Base-by-base conservation (phyloP, 2,113 vertebrate genomes). In the Halichoerus grypus region DNA sequence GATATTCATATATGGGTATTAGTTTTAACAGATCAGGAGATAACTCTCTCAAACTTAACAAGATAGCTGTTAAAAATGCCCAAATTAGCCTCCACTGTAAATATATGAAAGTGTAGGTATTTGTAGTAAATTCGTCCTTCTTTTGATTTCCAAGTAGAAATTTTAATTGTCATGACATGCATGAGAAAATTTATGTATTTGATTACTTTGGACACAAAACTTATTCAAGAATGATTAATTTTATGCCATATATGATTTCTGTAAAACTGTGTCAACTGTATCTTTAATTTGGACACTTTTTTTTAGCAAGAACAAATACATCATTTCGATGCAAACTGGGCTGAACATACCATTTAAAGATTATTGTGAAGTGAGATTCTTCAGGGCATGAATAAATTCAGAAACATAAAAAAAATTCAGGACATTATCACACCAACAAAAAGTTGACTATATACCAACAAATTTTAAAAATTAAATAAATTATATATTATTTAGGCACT, bases 101-200 rank as follows among this genome's bases (percentile, higher is more conserved):
- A 85, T 36, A 92, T 16, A 28, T 76, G 19, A 80, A 85, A 71
- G 2, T 67, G 15, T 67, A 81, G 4, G 5, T 33, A 51, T 82
- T 96, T 86, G 31, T 87, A 77, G 16, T 87, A 36, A 12, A 88
- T 88, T 84, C 19, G 69, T 13, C 31, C 28, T 69, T 84, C 22
- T 85, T 14, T 69, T 46, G 0, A 77, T 83, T 80, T 84, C 33
- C 11, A 72, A 33, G 28, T 74, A 79, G 55, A 46, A 63, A 15
- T 18, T 63, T 79, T 65, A 87, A 69, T 77, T 74, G 61, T 88
- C 24, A 55, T 83, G 15, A 55, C 42, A 84, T 49, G 14, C 10
- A 18, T 36, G 53, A 79, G n/a, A 83, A 88, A 49, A 49, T 65
- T 51, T 92, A 69, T 85, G n/a, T 80, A 86, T 51, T 85, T 95